phyloP scores from a whole-genome alignment of 2,888 invertebrate genomes.

The Drosophila emarginata region DNA sequence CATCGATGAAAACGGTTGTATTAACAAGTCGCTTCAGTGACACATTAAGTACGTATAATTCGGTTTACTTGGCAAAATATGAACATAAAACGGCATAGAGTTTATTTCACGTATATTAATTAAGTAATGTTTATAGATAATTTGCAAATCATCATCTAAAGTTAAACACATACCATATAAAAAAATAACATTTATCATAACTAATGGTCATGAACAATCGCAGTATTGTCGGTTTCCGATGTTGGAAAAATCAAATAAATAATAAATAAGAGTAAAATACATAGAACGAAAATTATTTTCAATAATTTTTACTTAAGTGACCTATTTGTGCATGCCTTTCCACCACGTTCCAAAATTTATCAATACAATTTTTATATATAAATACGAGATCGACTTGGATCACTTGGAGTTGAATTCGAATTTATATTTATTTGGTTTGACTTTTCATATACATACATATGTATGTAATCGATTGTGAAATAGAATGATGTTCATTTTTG shows the following conservation, averaged over 20 bases:
- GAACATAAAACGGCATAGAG: background rate
- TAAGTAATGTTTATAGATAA: background rate
- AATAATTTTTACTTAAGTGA: background rate
- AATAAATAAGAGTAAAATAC: background rate
- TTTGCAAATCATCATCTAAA: background rate
- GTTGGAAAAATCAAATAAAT: background rate
- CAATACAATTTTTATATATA: too few relatives aligned
- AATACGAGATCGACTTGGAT: too few relatives aligned
- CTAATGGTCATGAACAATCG: background rate
- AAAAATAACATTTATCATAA: background rate
- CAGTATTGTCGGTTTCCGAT: background rate
- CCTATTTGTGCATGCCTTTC: background rate
- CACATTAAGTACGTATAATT: background rate
- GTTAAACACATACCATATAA: background rate
- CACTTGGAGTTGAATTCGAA: too few relatives aligned
- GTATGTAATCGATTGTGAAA: too few relatives aligned
- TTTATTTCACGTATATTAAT: background rate
- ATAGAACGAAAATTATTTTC: background rate
- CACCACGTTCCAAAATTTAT: background rate
- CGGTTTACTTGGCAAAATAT: background rate
- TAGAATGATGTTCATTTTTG: background rate
- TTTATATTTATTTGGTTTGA: too few relatives aligned
- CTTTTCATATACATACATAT: too few relatives aligned
- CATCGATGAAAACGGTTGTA: constrained; percentile 51
- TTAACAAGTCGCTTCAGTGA: constrained; percentile 6